Conservation (phyloP, 1,140 invertebrate species). For the Tetramorium parvispinum region DNA sequence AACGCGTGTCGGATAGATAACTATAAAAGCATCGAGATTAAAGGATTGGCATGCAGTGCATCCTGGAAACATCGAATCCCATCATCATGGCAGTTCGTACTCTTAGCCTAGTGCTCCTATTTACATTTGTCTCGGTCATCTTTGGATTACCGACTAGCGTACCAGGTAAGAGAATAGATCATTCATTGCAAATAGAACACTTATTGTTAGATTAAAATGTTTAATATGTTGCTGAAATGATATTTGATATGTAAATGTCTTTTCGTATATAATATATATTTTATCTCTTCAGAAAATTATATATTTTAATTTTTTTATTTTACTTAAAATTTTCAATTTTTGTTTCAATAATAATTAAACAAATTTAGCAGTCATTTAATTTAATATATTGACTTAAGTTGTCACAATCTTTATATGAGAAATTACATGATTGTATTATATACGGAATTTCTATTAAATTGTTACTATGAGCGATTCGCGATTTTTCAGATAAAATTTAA, state of each 20-base stretch:
- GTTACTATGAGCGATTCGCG: neutral
- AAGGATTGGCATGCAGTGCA: conserved; percentile 73
- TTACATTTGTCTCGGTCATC: conserved; percentile 54
- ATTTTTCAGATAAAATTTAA: neutral
- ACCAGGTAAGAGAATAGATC: conserved; percentile 33
- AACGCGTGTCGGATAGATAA: conserved; percentile 74
- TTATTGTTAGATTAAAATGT: too few species aligned
- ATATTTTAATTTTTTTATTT: neutral
- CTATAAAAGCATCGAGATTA: conserved; percentile 83
- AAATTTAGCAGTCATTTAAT: neutral
- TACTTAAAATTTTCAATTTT: neutral
- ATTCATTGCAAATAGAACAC: neutral
- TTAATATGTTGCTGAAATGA: neutral
- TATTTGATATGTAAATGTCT: neutral
- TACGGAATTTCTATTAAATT: neutral
- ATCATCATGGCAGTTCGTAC: conserved; percentile 57
- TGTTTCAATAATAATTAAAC: neutral
- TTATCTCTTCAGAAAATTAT: neutral
- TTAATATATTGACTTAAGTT: neutral
- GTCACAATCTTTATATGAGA: neutral
- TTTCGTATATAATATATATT: neutral
- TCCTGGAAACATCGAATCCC: conserved; percentile 42
- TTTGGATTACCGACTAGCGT: conserved; percentile 59
- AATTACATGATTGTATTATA: neutral
- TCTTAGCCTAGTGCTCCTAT: conserved; percentile 66